Percentiles rank a stretch among this genome's conserved stretches.
Conservation (phyloP, 1,140 invertebrate genomes). For the Amphibalanus amphitrite region DNA sequence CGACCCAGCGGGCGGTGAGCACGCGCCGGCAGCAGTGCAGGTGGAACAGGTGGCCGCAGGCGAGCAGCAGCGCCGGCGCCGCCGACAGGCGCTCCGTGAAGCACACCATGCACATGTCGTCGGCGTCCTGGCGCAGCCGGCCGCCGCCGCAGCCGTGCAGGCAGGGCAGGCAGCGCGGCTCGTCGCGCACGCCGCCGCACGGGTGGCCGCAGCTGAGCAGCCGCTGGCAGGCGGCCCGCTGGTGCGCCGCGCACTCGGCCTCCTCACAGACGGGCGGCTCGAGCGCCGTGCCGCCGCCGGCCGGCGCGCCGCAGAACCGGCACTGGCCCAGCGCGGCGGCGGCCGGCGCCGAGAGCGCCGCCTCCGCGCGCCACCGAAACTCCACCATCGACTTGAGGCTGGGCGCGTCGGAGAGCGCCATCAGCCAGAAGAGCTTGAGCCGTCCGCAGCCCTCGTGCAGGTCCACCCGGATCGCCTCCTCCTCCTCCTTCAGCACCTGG, state of each 20-base stretch:
- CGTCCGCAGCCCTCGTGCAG: constrained; percentile 89
- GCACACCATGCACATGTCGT: constrained; percentile 99
- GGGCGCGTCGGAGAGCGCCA: constrained; percentile 75
- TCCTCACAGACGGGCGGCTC: constrained; percentile 87
- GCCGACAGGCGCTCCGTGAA: constrained; percentile 89
- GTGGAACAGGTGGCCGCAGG: constrained; percentile 93
- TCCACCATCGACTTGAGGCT: constrained; percentile 80
- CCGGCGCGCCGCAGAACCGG: constrained; percentile 72
- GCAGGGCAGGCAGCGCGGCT: constrained; percentile 70
- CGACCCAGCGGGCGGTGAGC: constrained; percentile 73
- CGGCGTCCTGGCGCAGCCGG: constrained; percentile 71
- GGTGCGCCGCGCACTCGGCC: constrained; percentile 78
- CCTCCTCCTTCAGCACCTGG: constrained; percentile 33
- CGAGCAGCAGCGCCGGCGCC: constrained; percentile 74
- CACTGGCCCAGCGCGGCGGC: constrained; percentile 45
- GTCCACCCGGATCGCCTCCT: constrained; percentile 48
- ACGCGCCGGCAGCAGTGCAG: constrained; percentile 76
- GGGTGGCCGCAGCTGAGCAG: constrained; percentile 72
- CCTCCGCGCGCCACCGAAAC: constrained; percentile 51
- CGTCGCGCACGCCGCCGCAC: constrained; percentile 75
- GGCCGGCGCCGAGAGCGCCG: constrained; percentile 27
- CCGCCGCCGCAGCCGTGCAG: constrained; percentile 41
- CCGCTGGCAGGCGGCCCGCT: constrained; percentile 63
- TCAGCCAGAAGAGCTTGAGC: constrained; percentile 86
- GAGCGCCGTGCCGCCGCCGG: constrained; percentile 63